Base-by-base conservation (phyloP, 2,797 vertebrate species). In the Girardinus metallicus region DNA sequence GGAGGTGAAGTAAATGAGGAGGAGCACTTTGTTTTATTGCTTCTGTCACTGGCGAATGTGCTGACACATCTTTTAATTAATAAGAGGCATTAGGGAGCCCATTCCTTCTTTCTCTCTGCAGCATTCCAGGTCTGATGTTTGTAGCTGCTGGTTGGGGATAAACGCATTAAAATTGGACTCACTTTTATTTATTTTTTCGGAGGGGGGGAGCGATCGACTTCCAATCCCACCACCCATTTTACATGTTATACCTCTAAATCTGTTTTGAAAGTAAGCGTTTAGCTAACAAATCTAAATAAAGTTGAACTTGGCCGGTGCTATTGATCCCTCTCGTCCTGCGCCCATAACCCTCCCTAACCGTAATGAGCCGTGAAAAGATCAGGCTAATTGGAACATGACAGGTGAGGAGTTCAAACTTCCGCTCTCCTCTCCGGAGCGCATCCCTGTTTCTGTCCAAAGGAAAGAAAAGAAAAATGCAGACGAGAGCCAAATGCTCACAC, bases 61-160 rank as follows among this genome's bases (percentile, higher is more conserved):
- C 91, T 92, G 91, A 92, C 86, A 83, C 88, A 85, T 88, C 82
- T 79, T 88, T 92, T 88, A 91, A 89, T 91, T 88, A 88, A 92
- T 87, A 80, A 90, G 83, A 75, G 62, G 43, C 83, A 87, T 86
- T 86, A 83, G 68, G 76, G 60, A 85, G 71, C n/a, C 68, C 84
- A 60, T 79, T 73, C 60, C 75, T 75, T 77, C 75, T 23, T 66
- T 78, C 66, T 77, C 80, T 80, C 81, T 60, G n/a, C 89, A 81
- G 74, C 76, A 44, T 51, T 77, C 47, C 31, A 44, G 68, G 72
- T 76, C 78, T 57, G 66, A 60, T 47, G 49, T 62, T 34, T 49
- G 31, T 10, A 18, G 39, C 81, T 72, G 10, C 11, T 46, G 74
- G 43, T 66, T 74, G 64, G 68, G 41, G 34, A 43, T 49, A 43